phyloP scores from a whole-genome alignment of 53 echinoderm and acorn worm species.

The Holothuria leucospilota region DNA sequence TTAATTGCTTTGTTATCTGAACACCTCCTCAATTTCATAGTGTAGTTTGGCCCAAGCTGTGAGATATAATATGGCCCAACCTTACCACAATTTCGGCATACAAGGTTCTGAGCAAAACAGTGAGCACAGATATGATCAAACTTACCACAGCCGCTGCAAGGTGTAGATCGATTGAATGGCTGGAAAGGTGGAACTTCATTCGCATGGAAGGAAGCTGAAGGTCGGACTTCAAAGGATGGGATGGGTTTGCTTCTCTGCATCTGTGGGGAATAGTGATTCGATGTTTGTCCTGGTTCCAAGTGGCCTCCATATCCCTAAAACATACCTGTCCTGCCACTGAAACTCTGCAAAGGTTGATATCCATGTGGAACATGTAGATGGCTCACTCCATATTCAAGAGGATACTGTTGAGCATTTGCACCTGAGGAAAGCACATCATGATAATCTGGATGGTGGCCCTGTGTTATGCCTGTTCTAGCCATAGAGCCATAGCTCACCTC shows the following conservation, averaged over 20 bases:
- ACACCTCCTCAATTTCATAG: too few relatives aligned
- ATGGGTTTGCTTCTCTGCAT: too few relatives aligned
- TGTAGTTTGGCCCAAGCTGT: too few relatives aligned
- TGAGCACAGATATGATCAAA: constrained; percentile 25
- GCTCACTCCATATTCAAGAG: background rate
- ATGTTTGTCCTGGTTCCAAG: too few relatives aligned
- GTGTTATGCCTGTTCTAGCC: background rate
- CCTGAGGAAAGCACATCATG: background rate
- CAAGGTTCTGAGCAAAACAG: background rate
- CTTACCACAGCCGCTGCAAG: constrained; percentile 19
- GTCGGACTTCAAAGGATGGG: too few relatives aligned
- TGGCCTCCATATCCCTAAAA: too few relatives aligned
- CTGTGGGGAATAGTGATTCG: too few relatives aligned
- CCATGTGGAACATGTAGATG: background rate
- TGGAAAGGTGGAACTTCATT: too few relatives aligned
- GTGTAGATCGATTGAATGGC: background rate
- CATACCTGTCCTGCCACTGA: background rate
- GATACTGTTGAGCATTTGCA: background rate
- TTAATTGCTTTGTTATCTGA: constrained; percentile 31
- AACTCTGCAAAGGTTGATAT: background rate
- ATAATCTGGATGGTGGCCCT: background rate
- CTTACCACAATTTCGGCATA: constrained; percentile 26
- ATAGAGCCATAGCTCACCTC: background rate
- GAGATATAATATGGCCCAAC: background rate
- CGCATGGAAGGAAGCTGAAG: too few relatives aligned